Conservation (phyloP, 2,113 vertebrate species). For the Mesocricetus auratus region DNA sequence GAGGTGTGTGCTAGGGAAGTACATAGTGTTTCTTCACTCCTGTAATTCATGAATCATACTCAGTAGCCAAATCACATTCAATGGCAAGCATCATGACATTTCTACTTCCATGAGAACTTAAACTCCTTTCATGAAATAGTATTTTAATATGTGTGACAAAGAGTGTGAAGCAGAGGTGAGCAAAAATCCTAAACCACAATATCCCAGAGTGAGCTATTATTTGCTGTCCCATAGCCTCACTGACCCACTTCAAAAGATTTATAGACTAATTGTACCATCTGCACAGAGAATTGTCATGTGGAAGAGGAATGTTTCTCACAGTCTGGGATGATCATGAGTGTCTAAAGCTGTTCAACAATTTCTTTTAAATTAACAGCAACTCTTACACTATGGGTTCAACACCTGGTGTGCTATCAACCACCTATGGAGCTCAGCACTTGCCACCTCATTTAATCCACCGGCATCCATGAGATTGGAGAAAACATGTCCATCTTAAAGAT, state of each 20-base stretch:
- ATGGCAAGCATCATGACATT: background rate
- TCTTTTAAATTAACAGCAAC: slow-evolving; percentile 41
- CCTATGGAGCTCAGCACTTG: background rate
- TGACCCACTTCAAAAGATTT: slow-evolving; percentile 45
- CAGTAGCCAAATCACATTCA: background rate
- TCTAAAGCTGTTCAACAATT: slow-evolving; percentile 2
- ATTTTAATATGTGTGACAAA: background rate
- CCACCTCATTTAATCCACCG: background rate
- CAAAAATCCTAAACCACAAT: background rate
- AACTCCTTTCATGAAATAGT: background rate
- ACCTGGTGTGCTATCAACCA: background rate
- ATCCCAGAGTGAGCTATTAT: background rate
- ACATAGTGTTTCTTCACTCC: background rate
- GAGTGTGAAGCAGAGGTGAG: background rate
- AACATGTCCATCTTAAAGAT: background rate
- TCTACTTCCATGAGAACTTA: background rate
- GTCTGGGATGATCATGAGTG: background rate
- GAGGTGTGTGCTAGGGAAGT: accelerated
- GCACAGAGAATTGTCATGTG: background rate
- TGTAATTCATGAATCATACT: background rate
- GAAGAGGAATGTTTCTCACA: slow-evolving; percentile 41
- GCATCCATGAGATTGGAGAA: background rate
- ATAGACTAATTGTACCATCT: slow-evolving; percentile 19
- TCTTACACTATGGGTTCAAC: background rate
- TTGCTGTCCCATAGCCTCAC: background rate